These are phyloP conservation scores for Drosophila repletoides DNA, from an alignment of 1,140 invertebrate genomes.

Conservation along the genomic window DNA sequence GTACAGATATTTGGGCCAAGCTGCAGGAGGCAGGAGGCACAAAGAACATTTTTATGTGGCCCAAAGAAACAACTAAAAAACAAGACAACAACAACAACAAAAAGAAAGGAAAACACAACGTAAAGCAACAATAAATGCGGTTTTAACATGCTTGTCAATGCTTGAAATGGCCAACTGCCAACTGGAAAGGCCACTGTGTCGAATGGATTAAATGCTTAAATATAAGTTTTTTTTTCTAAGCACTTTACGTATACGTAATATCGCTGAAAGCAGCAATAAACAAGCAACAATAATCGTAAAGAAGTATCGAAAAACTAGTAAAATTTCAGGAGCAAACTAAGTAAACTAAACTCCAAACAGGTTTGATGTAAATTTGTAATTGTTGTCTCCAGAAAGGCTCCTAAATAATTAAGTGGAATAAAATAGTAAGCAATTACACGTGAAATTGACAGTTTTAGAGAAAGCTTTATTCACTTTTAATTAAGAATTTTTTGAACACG, in stretches of 20 bases:
- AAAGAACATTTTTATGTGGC: constrained; percentile 49
- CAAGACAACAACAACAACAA: constrained; percentile 15
- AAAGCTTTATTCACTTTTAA: too few species aligned
- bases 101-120: constrained; percentile 1
- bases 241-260: constrained; percentile 44
- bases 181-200: neutral
- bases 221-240: neutral
- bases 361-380: too few species aligned
- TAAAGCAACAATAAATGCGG: constrained; percentile 51
- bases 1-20: constrained; percentile 10
- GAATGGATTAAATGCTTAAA: constrained; percentile 33
- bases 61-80: constrained; percentile 16
- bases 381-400: too few species aligned
- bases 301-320: too few species aligned
- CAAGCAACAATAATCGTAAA: too few species aligned
- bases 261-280: constrained; percentile 6
- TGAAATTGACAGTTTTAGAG: too few species aligned
- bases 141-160: constrained; percentile 48
- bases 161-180: constrained; percentile 50
- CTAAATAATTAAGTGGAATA: too few species aligned
- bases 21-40: constrained; percentile 42
- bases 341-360: too few species aligned
- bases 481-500: too few species aligned
- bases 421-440: too few species aligned
- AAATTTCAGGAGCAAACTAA: too few species aligned